A percentile compares a stretch with the other conserved stretches of the same genome.
Evolutionary conservation across 2,888 invertebrate genomes (phyloP).

Genomic region (Cosmia trapezina): DNA sequence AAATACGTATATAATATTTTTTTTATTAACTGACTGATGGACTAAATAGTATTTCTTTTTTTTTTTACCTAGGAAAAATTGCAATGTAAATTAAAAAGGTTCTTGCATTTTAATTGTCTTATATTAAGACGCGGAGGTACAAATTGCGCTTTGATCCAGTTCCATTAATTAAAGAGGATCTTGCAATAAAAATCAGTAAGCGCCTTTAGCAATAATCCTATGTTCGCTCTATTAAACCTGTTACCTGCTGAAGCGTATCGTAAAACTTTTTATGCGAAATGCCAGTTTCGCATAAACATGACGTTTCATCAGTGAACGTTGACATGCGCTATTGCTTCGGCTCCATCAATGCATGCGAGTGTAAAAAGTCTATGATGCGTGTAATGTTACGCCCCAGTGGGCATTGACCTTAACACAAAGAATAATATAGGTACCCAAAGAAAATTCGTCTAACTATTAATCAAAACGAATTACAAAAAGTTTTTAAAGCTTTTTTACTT

Average conservation of each 20-base stretch:
- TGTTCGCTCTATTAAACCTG: slow-evolving; percentile 53
- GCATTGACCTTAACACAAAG: slow-evolving; percentile 44
- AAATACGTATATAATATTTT: too few relatives aligned
- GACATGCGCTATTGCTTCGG: slow-evolving; percentile 54
- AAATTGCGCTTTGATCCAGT: slow-evolving; percentile 18
- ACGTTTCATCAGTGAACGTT: slow-evolving; percentile 44
- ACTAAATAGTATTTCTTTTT: too few relatives aligned
- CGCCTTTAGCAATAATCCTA: slow-evolving; percentile 41
- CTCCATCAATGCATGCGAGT: slow-evolving; percentile 44
- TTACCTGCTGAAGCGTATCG: slow-evolving; percentile 41
- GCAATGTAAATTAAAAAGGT: too few relatives aligned
- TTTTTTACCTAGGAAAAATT: too few relatives aligned
- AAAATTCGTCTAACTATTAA: slow-evolving; percentile 24
- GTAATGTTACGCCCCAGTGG: slow-evolving; percentile 45
- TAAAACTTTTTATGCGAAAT: slow-evolving; percentile 50
- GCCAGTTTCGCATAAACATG: slow-evolving; percentile 48
- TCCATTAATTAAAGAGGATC: slow-evolving; percentile 35
- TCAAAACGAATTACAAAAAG: slow-evolving; percentile 30
- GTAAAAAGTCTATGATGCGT: slow-evolving; percentile 47
- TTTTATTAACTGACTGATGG: too few relatives aligned
- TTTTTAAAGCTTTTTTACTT: slow-evolving; percentile 12
- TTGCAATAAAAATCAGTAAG: slow-evolving; percentile 36
- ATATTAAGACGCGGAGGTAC: slow-evolving; percentile 3
- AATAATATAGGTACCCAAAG: slow-evolving; percentile 5
- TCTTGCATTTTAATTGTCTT: slow-evolving; percentile 3